Evolutionary conservation across 2,113 vertebrate species (phyloP), one percentile per base, ranked within the genome.

Genomic region (Triplophysa dalaica): DNA sequence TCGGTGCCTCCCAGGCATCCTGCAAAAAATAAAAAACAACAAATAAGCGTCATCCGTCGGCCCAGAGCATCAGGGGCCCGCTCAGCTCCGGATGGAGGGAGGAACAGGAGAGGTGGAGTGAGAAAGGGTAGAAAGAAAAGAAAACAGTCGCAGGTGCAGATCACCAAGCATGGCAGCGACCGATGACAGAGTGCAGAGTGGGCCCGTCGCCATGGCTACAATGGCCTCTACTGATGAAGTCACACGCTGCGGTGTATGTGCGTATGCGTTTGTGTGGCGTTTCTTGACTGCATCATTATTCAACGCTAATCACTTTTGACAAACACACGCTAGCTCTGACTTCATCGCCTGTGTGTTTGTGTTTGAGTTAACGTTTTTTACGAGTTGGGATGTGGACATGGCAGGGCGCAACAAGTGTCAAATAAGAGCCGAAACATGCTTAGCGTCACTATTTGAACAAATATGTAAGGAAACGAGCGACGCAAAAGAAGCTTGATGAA

Each of bases 11-110:
- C 19, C 24, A 64, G 77, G 68, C 56, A 63, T 77, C 68, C 65
- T 70, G 78, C 1, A 41, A 65, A 22, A 63, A 26, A 45, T 29
- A 65, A 68, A 62, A 21, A 68, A 9, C 62, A 61, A 75, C 75
- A 77, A 76, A 79, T 70, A 74, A 80, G 81, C 79, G 80, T 33
- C 78, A 62, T 73, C 12, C 12, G 63, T 66, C 64, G 63, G 19
- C 19, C 16, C 43, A 43, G 9, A 62, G 54, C 60, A 50, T 61
- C 75, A 66, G 52, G 22, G 62, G 17, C 52, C 69, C 62, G 54
- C 65, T 78, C 61, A 67, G 69, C 52, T 11, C 50, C 8, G 70
- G 62, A 74, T 62, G 38, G 62, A 67, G 50, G 61, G 61, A 29
- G 38, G 77, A 43, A 21, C 12, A 61, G 61, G 17, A 70, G 52